Evolutionary conservation across 2,888 invertebrate genomes (phyloP).

Genomic region (Lypha dubia): DNA sequence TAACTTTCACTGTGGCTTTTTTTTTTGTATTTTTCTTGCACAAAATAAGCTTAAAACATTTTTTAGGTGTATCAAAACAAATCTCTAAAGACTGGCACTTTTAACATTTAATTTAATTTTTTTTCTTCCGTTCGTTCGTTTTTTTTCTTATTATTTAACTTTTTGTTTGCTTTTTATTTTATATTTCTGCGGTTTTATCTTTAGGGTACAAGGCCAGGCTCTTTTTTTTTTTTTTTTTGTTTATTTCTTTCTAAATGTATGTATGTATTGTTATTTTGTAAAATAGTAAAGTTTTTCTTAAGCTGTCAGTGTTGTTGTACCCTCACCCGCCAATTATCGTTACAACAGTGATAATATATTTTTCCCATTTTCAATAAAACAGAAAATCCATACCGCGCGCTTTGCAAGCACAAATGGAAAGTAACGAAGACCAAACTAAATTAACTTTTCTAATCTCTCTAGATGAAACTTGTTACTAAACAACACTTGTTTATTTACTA

Average conservation of each 20-base stretch:
- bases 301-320: constrained; percentile 19
- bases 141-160: neutral
- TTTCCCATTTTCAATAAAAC: constrained; percentile 41
- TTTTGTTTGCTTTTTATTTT: neutral
- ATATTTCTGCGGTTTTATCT: constrained; percentile 20
- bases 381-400: constrained; percentile 13
- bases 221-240: neutral
- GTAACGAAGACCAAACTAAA: constrained; percentile 36
- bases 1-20: neutral
- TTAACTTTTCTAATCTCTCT: constrained; percentile 32
- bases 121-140: neutral
- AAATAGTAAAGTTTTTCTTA: constrained; percentile 23
- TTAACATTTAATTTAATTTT: constrained; percentile 17
- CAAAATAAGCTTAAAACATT: constrained; percentile 18
- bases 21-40: neutral
- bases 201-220: constrained; percentile 31
- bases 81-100: constrained; percentile 29
- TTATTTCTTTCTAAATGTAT: constrained; percentile 13
- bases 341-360: constrained; percentile 25
- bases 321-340: constrained; percentile 39
- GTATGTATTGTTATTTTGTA: constrained; percentile 27
- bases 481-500: constrained; percentile 18
- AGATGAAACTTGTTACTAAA: constrained; percentile 29
- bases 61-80: constrained; percentile 34
- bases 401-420: neutral